A percentile compares a stretch with the other conserved stretches of the same genome.
phyloP scores from a whole-genome alignment of 1,140 invertebrate genomes.

The Acyrthosiphon pisum region DNA sequence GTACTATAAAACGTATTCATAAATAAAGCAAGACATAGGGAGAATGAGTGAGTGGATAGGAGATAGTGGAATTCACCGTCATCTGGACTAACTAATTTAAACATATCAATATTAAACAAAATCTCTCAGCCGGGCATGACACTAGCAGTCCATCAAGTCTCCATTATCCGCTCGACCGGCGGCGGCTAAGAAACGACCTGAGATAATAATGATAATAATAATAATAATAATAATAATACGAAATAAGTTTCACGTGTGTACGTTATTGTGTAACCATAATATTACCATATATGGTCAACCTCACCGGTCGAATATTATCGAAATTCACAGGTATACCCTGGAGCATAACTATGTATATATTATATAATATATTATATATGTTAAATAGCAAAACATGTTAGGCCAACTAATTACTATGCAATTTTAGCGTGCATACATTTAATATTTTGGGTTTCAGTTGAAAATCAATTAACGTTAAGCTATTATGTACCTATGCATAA shows the following conservation, averaged over 20 bases:
- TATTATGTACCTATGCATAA: neutral
- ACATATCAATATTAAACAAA: conserved; percentile 30
- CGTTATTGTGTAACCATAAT: neutral
- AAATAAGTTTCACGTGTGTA: neutral
- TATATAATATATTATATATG: neutral
- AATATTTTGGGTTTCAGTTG: neutral
- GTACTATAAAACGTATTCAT: neutral
- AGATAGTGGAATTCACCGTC: neutral
- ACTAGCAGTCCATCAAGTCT: conserved; percentile 8
- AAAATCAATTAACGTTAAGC: neutral
- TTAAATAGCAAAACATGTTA: neutral
- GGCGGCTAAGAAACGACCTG: neutral
- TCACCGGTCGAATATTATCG: neutral
- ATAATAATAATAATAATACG: neutral
- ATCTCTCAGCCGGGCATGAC: neutral
- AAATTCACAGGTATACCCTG: neutral
- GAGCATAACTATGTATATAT: neutral
- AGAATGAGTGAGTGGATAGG: neutral
- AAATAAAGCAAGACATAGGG: neutral
- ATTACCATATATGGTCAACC: neutral
- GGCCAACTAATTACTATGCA: neutral
- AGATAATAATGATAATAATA: conserved; percentile 15
- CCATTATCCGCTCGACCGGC: neutral
- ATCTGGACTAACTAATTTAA: conserved; percentile 9
- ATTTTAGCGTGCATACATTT: neutral